Evolutionary conservation across 2,888 invertebrate genomes (phyloP).

Genomic region (Oscheius sp.): DNA sequence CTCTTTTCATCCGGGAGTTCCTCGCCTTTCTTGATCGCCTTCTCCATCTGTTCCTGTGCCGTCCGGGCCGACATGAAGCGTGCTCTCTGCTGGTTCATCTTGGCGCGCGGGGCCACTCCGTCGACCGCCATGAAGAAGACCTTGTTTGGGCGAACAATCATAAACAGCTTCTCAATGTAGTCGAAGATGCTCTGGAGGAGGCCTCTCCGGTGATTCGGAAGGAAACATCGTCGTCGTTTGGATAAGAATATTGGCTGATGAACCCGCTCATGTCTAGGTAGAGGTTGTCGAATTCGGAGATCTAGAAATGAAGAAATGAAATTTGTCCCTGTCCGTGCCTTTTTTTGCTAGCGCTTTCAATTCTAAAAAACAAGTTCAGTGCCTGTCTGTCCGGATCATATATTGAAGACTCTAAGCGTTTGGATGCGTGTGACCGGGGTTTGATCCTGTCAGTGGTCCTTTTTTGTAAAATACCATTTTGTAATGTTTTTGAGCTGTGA

Average conservation of each 20-base stretch:
- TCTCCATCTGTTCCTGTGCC: slow-evolving; percentile 83
- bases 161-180: slow-evolving; percentile 81
- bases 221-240: slow-evolving; percentile 90
- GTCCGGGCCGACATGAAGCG: slow-evolving; percentile 86
- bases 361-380: no score
- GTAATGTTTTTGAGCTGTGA: no score
- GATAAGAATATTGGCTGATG: slow-evolving; percentile 95
- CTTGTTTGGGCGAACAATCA: slow-evolving; percentile 91
- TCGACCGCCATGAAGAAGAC: slow-evolving; percentile 97
- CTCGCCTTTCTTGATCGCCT: slow-evolving; percentile 85
- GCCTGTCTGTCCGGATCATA: no score
- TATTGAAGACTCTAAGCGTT: no score
- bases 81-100: slow-evolving; percentile 97
- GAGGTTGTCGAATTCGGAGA: slow-evolving; percentile 90
- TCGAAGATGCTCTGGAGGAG: slow-evolving; percentile 75
- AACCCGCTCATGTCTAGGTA: slow-evolving; percentile 98
- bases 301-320: slow-evolving; percentile 40
- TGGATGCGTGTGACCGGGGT: no score
- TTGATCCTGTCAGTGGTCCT: no score
- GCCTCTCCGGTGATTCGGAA: slow-evolving; percentile 92
- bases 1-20: slow-evolving; percentile 83
- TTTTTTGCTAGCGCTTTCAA: no score
- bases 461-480: no score
- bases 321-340: not conserved
- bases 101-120: slow-evolving; percentile 95